A percentile compares a stretch with the other conserved stretches of the same genome.
phyloP scores from a whole-genome alignment of 2,113 vertebrate genomes.

The Sorex fumeus region DNA sequence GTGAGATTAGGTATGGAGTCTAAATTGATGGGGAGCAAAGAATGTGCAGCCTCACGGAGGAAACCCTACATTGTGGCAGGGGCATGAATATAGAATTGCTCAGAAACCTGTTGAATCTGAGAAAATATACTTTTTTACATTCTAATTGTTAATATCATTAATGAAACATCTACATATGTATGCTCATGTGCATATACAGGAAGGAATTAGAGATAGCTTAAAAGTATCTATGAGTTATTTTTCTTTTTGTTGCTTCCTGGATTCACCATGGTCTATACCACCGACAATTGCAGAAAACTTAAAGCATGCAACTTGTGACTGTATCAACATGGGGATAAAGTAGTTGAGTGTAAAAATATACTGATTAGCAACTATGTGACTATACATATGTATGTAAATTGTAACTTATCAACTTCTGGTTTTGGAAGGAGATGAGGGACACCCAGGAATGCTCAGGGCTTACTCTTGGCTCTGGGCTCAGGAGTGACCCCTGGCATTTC shows the following conservation, averaged over 20 bases:
- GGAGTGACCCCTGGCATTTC: no score
- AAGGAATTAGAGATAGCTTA: not conserved
- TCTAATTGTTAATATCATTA: no score
- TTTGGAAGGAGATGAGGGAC: no score
- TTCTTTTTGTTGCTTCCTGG: not conserved
- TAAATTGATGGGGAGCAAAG: not conserved
- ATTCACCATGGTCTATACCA: not conserved
- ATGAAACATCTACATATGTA: not conserved
- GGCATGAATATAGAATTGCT: not conserved
- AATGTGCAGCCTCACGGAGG: not conserved
- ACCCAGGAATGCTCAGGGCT: no score
- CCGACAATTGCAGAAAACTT: not conserved
- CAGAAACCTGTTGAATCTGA: not conserved
- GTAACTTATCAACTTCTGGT: not conserved
- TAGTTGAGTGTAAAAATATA: not conserved
- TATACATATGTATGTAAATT: not conserved
- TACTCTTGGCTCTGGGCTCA: no score
- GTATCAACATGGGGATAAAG: not conserved
- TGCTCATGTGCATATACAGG: not conserved
- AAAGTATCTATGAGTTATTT: conserved; percentile 8
- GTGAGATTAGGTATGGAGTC: not conserved
- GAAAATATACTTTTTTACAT: no score
- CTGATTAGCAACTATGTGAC: not conserved
- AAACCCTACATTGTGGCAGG: not conserved
- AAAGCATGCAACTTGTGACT: not conserved